Evolutionary conservation across 2,888 invertebrate genomes (phyloP).

Genomic region (Amaurobius ferox): DNA sequence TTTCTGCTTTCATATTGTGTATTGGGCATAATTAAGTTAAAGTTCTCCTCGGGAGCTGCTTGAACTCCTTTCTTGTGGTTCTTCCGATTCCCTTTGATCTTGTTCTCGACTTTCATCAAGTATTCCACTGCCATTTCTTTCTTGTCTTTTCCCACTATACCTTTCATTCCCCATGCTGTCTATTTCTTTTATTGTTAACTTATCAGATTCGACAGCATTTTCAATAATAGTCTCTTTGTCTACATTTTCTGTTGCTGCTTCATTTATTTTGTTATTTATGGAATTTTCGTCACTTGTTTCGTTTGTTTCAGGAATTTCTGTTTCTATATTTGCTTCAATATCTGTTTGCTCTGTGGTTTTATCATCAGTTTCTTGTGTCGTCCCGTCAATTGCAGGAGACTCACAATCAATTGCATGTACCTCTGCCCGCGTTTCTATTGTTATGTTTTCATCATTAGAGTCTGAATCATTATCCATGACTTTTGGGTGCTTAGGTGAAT

Average conservation of each 20-base stretch:
- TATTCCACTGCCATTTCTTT: constrained; percentile 57
- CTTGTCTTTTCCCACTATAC: constrained; percentile 41
- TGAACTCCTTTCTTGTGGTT: constrained; percentile 58
- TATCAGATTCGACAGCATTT: constrained; percentile 26
- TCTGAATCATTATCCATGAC: constrained; percentile 50
- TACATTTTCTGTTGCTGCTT: background rate
- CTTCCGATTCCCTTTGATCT: constrained; percentile 28
- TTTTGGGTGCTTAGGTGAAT: background rate
- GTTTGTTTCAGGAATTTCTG: background rate
- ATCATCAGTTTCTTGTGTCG: background rate
- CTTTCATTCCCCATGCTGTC: constrained; percentile 20
- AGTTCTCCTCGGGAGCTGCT: constrained; percentile 64
- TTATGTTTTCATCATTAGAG: constrained; percentile 46
- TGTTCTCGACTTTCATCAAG: constrained; percentile 39
- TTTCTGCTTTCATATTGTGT: too few species aligned
- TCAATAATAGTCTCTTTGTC: background rate
- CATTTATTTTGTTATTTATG: background rate
- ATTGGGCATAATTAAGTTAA: too few species aligned
- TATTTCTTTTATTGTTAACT: constrained; percentile 22
- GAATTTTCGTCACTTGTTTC: background rate
- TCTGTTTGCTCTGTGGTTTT: background rate
- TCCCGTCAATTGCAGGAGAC: constrained; percentile 32
- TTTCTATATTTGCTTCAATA: background rate
- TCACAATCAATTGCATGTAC: constrained; percentile 44
- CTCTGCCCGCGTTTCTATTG: constrained; percentile 52